phyloP scores from a whole-genome alignment of 2,888 invertebrate genomes.

The Hirtodrosophila trivittata region DNA sequence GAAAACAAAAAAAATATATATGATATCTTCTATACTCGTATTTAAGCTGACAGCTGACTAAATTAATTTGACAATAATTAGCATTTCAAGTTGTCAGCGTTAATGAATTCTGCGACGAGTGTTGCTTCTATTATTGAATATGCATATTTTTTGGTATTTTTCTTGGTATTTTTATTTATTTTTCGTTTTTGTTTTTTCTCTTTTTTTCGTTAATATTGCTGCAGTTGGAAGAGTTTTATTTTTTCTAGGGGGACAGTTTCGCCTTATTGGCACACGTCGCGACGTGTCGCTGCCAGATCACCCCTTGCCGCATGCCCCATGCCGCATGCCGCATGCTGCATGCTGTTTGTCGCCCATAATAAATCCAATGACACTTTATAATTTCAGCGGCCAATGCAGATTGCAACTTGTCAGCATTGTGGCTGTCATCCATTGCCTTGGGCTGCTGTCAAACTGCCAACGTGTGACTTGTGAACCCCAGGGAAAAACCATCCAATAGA shows the following conservation, averaged over 20 bases:
- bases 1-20: not conserved
- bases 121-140: constrained; percentile 33
- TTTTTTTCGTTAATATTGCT: too few species aligned
- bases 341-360: constrained; percentile 53
- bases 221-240: too few species aligned
- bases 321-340: constrained; percentile 43
- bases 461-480: too few species aligned
- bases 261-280: constrained; percentile 11
- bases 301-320: constrained; percentile 18
- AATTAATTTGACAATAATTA: constrained; percentile 84
- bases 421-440: constrained; percentile 52
- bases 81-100: constrained; percentile 83
- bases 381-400: constrained; percentile 55
- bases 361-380: constrained; percentile 75
- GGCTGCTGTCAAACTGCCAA: constrained; percentile 56
- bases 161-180: not conserved
- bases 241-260: too few species aligned
- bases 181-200: too few species aligned
- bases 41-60: constrained; percentile 82
- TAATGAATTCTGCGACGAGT: constrained; percentile 74
- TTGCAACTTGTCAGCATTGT: constrained; percentile 54
- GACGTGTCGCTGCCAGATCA: constrained; percentile 16
- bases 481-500: not conserved
- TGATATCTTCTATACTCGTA: constrained; percentile 31
- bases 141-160: constrained; percentile 9